Base-by-base conservation (phyloP, 2,113 vertebrate genomes). In the Microcebus ravelobensis region DNA sequence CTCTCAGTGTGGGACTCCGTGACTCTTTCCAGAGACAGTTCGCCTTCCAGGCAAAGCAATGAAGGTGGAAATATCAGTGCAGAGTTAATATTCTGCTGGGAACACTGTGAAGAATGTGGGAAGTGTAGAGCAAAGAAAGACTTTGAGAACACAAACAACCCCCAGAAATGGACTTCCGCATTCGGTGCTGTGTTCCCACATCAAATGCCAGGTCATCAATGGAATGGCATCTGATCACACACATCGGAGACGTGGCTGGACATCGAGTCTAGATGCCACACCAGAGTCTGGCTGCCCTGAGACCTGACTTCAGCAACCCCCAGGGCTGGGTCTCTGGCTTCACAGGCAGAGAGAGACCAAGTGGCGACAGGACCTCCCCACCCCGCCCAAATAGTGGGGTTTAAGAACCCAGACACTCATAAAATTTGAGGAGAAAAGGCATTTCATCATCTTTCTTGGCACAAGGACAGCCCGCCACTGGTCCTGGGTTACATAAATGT, bases 191-290 rank as follows among this genome's bases (percentile, higher is more conserved):
- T 2, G 1, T 4, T 31, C 42, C 45, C n/a, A 1, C 17, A 8
- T 4, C 27, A 5, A 11, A n/a, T 12, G 4, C 3, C 5, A 8
- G 25, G 29, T 7, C 11, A 31, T 1, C 17, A 25, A 21, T 6
- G 17, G 29, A 45, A 70, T 5, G 5, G 17, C 20, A 2, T 18
- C 36, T n/a, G 42, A 10, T 3, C 9, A 1, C 0, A 0, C 1
- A 36, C 18, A 3, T 1, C 8, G 50, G 27, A 34, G 7, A 4
- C 2, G 0, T 0, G 4, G 55, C 48, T 63, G 8, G 61, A 14
- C 2, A 3, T 11, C 25, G 3, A 0, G n/a, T 4, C 36, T 42
- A 0, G 0, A 1, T 14, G 25, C 18, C 29, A 2, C 5, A 6
- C 9, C 23, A 1, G 15, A 2, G 2, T 50, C 18, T 9, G 5